Evolutionary conservation across 1,140 invertebrate genomes (phyloP).

Genomic region (Piezodorus guildinii): DNA sequence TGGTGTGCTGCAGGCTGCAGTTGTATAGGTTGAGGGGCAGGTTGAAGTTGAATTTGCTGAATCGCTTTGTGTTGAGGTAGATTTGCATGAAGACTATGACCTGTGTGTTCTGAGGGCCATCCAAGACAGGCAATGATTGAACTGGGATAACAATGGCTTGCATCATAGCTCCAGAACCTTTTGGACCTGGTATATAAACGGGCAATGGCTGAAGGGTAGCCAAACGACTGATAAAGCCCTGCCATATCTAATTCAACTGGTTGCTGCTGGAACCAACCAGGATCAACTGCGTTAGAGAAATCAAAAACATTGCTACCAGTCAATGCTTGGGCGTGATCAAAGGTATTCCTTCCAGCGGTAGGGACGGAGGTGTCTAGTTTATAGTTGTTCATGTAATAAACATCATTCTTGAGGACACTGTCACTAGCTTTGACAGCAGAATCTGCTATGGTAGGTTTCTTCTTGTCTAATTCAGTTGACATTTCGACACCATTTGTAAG

Average conservation of each 20-base stretch:
- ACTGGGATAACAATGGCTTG: constrained; percentile 23
- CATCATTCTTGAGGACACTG: constrained; percentile 20
- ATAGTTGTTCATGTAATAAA: constrained; percentile 22
- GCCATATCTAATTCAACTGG: neutral
- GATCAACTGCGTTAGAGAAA: constrained; percentile 24
- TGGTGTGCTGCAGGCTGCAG: neutral
- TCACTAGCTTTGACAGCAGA: constrained; percentile 6
- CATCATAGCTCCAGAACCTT: constrained; percentile 18
- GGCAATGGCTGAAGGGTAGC: constrained; percentile 18
- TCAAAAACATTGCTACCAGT: constrained; percentile 25
- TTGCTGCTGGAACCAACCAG: neutral
- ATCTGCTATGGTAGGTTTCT: constrained; percentile 16
- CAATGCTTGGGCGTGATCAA: constrained; percentile 24
- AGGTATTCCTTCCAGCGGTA: constrained; percentile 11
- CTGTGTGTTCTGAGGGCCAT: too few relatives aligned
- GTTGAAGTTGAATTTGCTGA: constrained; percentile 12
- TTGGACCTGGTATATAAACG: constrained; percentile 16
- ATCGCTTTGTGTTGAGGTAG: neutral
- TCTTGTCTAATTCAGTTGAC: constrained; percentile 19
- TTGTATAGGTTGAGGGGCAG: neutral
- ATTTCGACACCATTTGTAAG: constrained; percentile 25
- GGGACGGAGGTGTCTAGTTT: neutral
- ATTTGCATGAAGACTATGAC: neutral
- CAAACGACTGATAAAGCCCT: constrained; percentile 16
- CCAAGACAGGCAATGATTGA: constrained; percentile 1